Evolutionary conservation across 2,888 invertebrate genomes (phyloP).

Genomic region (Latheticus oryzae): DNA sequence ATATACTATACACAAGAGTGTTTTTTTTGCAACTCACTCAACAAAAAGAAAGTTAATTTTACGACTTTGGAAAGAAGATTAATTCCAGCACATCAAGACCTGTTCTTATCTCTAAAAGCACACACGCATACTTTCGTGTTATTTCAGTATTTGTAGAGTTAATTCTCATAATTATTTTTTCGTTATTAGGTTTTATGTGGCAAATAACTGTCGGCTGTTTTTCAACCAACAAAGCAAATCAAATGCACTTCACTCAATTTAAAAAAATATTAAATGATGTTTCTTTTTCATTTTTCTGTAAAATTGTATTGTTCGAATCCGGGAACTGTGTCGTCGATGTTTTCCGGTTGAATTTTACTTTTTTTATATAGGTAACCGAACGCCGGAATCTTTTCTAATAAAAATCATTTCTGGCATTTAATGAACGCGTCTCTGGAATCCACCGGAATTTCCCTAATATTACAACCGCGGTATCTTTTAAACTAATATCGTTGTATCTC

Average conservation of each 20-base stretch:
- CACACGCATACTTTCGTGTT: constrained; percentile 10
- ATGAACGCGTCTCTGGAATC: constrained; percentile 25
- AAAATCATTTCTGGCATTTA: constrained; percentile 26
- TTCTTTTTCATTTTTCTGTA: too few relatives aligned
- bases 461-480: constrained; percentile 55
- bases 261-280: too few relatives aligned
- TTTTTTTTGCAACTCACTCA: too few relatives aligned
- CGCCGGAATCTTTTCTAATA: constrained; percentile 26
- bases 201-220: constrained; percentile 1
- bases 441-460: constrained; percentile 30
- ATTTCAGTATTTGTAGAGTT: constrained; percentile 9
- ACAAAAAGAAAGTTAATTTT: constrained; percentile 2
- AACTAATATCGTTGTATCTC: constrained; percentile 72
- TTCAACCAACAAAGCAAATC: too few relatives aligned
- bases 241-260: too few relatives aligned
- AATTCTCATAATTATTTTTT: constrained; percentile 12
- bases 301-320: too few relatives aligned
- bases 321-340: too few relatives aligned
- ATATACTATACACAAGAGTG: too few relatives aligned
- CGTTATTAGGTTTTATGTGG: constrained; percentile 12
- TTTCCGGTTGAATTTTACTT: too few relatives aligned
- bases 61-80: constrained; percentile 4
- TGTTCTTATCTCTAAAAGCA: constrained; percentile 1
- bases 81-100: constrained; percentile 3
- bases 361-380: too few relatives aligned